Base-by-base conservation (phyloP, 2,797 vertebrate species). In the Gobionotothen gibberifrons region DNA sequence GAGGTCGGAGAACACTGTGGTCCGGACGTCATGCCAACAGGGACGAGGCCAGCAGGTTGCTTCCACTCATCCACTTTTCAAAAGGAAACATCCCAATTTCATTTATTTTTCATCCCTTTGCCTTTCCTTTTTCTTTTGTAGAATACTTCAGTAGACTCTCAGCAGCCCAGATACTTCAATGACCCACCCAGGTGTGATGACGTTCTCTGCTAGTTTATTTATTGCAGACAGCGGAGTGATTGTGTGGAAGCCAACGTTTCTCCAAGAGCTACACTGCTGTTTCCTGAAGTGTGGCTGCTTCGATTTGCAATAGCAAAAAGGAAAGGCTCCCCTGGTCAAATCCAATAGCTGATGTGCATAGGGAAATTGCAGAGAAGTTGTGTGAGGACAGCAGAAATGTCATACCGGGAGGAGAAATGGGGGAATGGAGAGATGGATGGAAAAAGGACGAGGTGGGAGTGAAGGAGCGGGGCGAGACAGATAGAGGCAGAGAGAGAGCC, bases 301-400 rank as follows among this genome's bases (percentile, higher is more conserved):
- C 56, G 17, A 84, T 85, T 88, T 83, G 68, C 68, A 76, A 54
- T 15, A 54, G 61, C 40, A 53, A 71, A 83, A 70, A 59, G 51
- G 21, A 75, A 57, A 72, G 29, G 26, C 61, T 73, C 40, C 78
- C 47, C 43, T 76, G 60, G 65, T 79, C 85, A 68, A 87, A 86
- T 86, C 66, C 81, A 87, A 78, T 78, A 69, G 57, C 63, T 74
- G 66, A 80, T 40, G 19, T 11, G 21, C 47, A 59, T 9, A 46
- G 43, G 13, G 40, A 61, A 78, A 75, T 81, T 60, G 54, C 29
- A 58, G 78, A 77, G 63, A 73, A 74, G 82, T 62, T 74, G 74
- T 83, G 52, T 85, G 64, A 75, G 85, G 82, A 83, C 69, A 85
- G 81, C 73, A 78, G 48, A 84, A 85, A 86, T 83, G 79, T 85